Conservation (phyloP, 2,888 invertebrate species). For the Acleris holmiana region DNA sequence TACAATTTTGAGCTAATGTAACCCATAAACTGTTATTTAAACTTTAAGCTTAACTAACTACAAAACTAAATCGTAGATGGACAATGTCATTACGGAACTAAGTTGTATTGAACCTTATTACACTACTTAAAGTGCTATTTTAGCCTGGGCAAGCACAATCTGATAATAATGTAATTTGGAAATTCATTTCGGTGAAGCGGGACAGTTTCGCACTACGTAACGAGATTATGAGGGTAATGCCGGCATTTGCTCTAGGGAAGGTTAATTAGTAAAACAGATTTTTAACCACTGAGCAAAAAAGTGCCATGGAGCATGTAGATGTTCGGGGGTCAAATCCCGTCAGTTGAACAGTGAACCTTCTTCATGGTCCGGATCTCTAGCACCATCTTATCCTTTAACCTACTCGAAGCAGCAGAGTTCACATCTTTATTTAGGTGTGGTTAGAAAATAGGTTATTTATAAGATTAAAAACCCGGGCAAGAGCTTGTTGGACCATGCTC, state of each 20-base stretch:
- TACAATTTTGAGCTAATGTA: background rate
- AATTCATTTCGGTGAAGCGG: conserved; percentile 26
- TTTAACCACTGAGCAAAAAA: too few relatives aligned
- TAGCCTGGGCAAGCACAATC: background rate
- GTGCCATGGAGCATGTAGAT: too few relatives aligned
- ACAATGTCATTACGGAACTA: conserved; percentile 14
- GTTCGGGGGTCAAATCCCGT: too few relatives aligned
- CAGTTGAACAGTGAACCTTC: too few relatives aligned
- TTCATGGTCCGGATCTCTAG: too few relatives aligned
- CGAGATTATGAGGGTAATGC: conserved; percentile 30
- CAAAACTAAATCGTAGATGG: conserved; percentile 23
- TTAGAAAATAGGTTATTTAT: too few relatives aligned
- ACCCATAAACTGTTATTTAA: background rate
- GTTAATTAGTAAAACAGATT: conserved; percentile 6
- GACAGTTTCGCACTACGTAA: conserved; percentile 25
- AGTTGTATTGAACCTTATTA: conserved; percentile 14
- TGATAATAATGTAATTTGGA: conserved; percentile 14
- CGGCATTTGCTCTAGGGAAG: conserved; percentile 5
- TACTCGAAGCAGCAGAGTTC: too few relatives aligned
- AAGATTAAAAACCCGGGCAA: too few relatives aligned
- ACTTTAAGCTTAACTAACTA: conserved; percentile 5
- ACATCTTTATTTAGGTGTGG: too few relatives aligned
- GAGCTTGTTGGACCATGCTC: too few relatives aligned
- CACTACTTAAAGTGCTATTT: conserved; percentile 12
- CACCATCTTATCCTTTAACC: too few relatives aligned